Percentiles rank a stretch among this genome's conserved stretches.
Conservation (phyloP, 2,888 invertebrate species). For the Branchellion lobata region DNA sequence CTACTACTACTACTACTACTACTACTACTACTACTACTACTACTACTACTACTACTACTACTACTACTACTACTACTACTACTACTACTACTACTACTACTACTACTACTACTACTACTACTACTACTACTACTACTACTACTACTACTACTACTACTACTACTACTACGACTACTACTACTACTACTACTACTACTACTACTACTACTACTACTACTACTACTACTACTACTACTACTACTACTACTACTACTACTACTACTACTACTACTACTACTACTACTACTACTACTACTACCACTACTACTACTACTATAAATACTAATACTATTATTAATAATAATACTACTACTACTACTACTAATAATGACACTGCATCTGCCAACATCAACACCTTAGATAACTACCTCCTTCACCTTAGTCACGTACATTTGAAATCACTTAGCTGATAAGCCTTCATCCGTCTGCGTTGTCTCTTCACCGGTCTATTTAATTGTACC, state of each 20-base stretch:
- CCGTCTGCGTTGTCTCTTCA: no score
- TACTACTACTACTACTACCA: conserved; percentile 22
- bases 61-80: conserved; percentile 29
- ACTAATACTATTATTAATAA: no score
- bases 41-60: conserved; percentile 29
- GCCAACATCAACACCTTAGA: no score
- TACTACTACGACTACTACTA: conserved; percentile 26
- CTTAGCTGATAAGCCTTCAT: no score
- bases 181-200: conserved; percentile 29
- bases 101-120: conserved; percentile 29
- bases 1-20: conserved; percentile 29
- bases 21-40: conserved; percentile 29
- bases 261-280: conserved; percentile 29
- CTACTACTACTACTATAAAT: conserved; percentile 7
- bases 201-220: conserved; percentile 29
- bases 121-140: conserved; percentile 27
- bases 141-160: conserved; percentile 29
- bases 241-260: conserved; percentile 29
- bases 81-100: conserved; percentile 29
- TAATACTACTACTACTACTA: no score
- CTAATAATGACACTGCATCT: no score
- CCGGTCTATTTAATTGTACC: no score
- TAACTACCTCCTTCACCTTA: no score
- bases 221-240: conserved; percentile 29
- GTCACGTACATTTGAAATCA: no score